Base-by-base conservation (phyloP, 1,140 invertebrate genomes). In the Cepaea nemoralis region DNA sequence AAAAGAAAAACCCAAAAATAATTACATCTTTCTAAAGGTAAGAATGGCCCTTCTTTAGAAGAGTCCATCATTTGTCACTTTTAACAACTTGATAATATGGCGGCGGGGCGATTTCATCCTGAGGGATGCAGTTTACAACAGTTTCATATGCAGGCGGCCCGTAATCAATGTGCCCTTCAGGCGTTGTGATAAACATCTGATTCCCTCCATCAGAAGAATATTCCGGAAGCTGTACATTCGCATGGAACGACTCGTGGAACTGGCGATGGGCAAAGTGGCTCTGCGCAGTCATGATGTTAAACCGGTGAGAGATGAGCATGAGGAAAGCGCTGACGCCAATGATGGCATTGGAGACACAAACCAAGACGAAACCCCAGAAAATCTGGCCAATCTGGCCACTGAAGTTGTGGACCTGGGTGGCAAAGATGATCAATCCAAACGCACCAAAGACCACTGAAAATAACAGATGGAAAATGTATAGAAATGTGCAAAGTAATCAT, bases 351-450 rank as follows among this genome's bases (percentile, higher is more conserved):
- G 78, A 59, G 0, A 71, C 66, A 73, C 78, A 80, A 1, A 55
- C 78, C 42, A 80, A 48, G 19, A 80, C 35, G 73, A 80, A 80
- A 3, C 78, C 78, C 78, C 78, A 80, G 14, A 35, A 80, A 10
- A 71, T 24, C 8, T 73, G 40, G 0, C 48, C 48, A 39, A 55
- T 59, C 31, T 45, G 37, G n/a, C 45, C 63, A 6, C 19, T n/a
- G n/a, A 59, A 71, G n/a, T 14, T 80, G n/a, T 80, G 67, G 33
- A 80, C 42, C 35, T 80, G 78, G 16, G 45, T 80, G 39, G 78
- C 78, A 35, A 80, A 80, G 14, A 80, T 80, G 14, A 80, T 73
- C 33, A 80, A 45, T 24, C 78, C 78, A 45, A 80, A 80, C 0
- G 27, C 42, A 40, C 67, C 67, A 80, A 80, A 80, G 5, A 73